Evolutionary conservation across 2,113 vertebrate genomes (phyloP).

Genomic region (Oxyura jamaicensis): DNA sequence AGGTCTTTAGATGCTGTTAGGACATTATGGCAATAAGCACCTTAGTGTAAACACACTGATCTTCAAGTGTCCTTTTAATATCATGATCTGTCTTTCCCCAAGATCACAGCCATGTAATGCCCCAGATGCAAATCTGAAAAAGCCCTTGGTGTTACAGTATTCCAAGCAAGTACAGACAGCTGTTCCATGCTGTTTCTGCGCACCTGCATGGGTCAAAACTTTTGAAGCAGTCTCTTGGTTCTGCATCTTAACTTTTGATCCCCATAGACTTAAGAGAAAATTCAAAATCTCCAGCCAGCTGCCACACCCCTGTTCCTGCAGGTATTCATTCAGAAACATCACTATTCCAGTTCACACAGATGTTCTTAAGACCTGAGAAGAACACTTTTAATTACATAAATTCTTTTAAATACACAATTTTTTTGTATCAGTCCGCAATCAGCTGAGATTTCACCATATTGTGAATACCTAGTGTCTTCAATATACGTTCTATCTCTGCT

Average conservation of each 20-base stretch:
- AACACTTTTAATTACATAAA: background rate
- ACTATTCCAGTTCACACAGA: background rate
- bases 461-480: background rate
- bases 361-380: background rate
- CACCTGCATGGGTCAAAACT: background rate
- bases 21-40: background rate
- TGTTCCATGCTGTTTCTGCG: background rate
- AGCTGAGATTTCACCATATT: background rate
- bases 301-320: background rate
- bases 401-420: background rate
- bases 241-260: background rate
- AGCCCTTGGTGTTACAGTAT: background rate
- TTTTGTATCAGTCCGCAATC: background rate
- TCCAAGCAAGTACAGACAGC: background rate
- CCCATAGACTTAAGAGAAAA: background rate
- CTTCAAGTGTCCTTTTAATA: background rate
- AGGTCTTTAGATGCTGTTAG: background rate
- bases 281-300: background rate
- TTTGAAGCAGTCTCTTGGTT: background rate
- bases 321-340: background rate
- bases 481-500: background rate
- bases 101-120: background rate
- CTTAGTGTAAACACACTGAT: background rate
- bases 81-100: background rate
- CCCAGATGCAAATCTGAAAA: background rate